Percentiles rank a stretch among this genome's conserved stretches.
Conservation (phyloP, 2,888 invertebrate genomes). For the Meghimatium bilineatum region DNA sequence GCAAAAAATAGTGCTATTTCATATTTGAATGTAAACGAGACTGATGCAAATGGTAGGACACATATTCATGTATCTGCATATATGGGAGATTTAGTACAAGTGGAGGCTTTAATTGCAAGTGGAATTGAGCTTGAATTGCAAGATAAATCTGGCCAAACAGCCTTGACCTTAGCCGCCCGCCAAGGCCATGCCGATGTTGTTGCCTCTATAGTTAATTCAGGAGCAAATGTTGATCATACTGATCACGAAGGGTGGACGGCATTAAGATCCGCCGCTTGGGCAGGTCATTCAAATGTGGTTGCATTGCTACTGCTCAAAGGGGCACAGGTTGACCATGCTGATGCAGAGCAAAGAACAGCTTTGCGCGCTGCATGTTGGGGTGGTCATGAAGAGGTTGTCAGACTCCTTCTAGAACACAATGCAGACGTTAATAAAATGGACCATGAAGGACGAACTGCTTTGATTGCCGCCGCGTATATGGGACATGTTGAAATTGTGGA, state of each 20-base stretch:
- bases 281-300: slow-evolving; percentile 84
- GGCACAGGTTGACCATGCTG: slow-evolving; percentile 78
- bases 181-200: slow-evolving; percentile 78
- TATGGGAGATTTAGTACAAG: slow-evolving; percentile 94
- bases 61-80: slow-evolving; percentile 87
- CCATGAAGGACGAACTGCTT: slow-evolving; percentile 78
- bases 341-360: slow-evolving; percentile 85
- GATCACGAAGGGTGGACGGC: slow-evolving; percentile 79
- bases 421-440: slow-evolving; percentile 78
- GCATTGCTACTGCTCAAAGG: slow-evolving; percentile 83
- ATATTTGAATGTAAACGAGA: slow-evolving; percentile 77
- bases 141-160: slow-evolving; percentile 88
- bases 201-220: slow-evolving; percentile 72
- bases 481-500: slow-evolving; percentile 76
- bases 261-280: slow-evolving; percentile 92
- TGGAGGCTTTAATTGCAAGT: slow-evolving; percentile 87
- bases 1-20: slow-evolving; percentile 54
- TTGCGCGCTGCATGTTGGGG: slow-evolving; percentile 88
- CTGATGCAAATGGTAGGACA: slow-evolving; percentile 83
- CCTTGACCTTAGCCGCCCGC: slow-evolving; percentile 84
- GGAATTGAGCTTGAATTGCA: slow-evolving; percentile 82
- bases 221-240: slow-evolving; percentile 77
- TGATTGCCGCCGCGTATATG: slow-evolving; percentile 88
- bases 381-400: slow-evolving; percentile 79
- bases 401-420: slow-evolving; percentile 81